Evolutionary conservation across 2,113 vertebrate genomes (phyloP), one percentile per base, ranked within the genome.

Genomic region (Notothenia coriiceps): DNA sequence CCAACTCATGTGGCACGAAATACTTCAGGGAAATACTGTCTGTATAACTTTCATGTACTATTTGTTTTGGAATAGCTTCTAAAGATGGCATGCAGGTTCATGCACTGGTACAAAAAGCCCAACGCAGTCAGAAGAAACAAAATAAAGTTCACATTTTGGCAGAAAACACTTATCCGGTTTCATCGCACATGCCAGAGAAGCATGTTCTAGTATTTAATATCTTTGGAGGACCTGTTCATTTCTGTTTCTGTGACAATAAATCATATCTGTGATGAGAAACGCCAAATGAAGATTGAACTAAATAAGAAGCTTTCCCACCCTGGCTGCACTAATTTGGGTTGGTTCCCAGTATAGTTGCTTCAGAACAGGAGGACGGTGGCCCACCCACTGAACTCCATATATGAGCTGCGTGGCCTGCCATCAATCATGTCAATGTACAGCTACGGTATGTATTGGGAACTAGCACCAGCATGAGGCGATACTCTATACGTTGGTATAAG

Each of bases 381-480:
- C 86, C 84, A 65, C 89, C 93, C 85, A 79, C 85, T 65, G 13
- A 81, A 81, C 77, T 85, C 93, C 93, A 90, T 95, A 93, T 94
- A 93, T 90, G 93, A 87, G 74, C 90, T 83, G 66, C 43, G 74
- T 61, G 70, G 87, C 70, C 70, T 64, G 50, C 84, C 90, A 89
- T 92, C 89, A 91, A 92, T 92, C 92, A 93, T 43, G 12, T 46
- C 49, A 68, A 74, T 74, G 71, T 82, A 73, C 79, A 81, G 73
- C 86, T 70, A 49, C 64, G 69, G 67, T 60, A 89, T 84, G 88
- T 82, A 82, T 79, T 43, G n/a, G 83, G 54, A 76, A 33, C 29
- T 67, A 64, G 75, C 43, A 47, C 25, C 52, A 47, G 68, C 8
- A 67, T n/a, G 64, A 74, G 81, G 44, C 35, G 13, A 89, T 69